Evolutionary conservation across 2,797 vertebrate species (phyloP).

Genomic region (Sebastes taczanowskii): DNA sequence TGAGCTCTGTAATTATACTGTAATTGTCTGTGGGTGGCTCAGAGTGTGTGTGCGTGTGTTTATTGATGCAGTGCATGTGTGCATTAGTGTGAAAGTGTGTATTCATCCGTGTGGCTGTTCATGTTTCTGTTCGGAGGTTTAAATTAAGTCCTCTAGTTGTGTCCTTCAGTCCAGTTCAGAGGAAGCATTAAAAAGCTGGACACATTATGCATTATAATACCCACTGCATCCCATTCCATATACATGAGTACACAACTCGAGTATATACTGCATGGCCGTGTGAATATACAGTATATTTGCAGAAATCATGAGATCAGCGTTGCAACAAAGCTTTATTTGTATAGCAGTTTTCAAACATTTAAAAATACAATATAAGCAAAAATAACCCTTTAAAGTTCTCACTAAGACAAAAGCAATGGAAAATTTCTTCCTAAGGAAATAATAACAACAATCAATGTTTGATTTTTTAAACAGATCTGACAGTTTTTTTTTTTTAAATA

Average conservation of each 20-base stretch:
- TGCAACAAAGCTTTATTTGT: neutral
- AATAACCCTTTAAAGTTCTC: no score
- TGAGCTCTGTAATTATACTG: conserved; percentile 47
- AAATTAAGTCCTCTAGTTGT: neutral
- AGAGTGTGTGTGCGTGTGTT: neutral
- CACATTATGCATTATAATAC: neutral
- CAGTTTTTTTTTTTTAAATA: no score
- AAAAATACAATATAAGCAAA: neutral
- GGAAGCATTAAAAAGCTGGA: neutral
- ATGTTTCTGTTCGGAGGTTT: neutral
- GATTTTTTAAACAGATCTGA: no score
- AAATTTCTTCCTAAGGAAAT: no score
- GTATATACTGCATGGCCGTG: neutral
- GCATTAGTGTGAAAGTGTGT: neutral
- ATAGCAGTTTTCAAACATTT: neutral
- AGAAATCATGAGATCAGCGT: neutral
- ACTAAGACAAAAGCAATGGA: no score
- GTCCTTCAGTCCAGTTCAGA: neutral
- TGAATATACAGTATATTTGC: neutral
- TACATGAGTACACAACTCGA: neutral
- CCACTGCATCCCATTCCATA: neutral
- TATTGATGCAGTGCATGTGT: neutral
- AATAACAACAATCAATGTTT: no score
- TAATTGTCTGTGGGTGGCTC: conserved; percentile 33
- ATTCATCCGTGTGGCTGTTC: neutral